Evolutionary conservation across 2,113 vertebrate genomes (phyloP).

Genomic region (Peucedramus taeniatus): DNA sequence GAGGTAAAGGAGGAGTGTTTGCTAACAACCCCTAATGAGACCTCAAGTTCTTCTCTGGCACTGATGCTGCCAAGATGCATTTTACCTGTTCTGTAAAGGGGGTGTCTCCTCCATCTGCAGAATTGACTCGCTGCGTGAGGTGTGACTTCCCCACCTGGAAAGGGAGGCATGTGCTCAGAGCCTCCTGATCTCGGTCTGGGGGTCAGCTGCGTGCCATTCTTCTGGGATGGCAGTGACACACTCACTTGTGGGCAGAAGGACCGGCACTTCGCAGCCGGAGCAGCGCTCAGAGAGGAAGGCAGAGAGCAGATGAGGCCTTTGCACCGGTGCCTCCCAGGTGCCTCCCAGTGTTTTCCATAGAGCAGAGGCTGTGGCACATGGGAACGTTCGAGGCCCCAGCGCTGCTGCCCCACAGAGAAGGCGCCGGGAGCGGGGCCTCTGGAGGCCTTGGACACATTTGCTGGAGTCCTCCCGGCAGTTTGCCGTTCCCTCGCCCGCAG

Average conservation of each 20-base stretch:
- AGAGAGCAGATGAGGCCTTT: neutral
- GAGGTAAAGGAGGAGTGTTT: constrained; percentile 2
- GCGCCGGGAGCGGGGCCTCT: neutral
- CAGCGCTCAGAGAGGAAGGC: neutral
- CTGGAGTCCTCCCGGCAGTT: neutral
- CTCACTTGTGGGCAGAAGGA: neutral
- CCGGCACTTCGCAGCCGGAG: neutral
- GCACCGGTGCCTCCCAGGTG: accelerated
- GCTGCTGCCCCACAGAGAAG: neutral
- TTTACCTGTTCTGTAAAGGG: neutral
- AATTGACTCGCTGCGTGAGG: neutral
- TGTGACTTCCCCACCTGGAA: neutral
- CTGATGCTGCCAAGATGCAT: neutral
- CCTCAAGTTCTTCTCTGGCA: neutral
- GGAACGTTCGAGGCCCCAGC: neutral
- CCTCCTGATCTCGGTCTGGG: neutral
- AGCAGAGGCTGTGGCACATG: neutral
- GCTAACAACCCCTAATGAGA: neutral
- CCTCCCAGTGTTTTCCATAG: neutral
- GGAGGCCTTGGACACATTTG: neutral
- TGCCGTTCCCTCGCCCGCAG: neutral
- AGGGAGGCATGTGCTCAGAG: neutral
- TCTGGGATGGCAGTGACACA: neutral
- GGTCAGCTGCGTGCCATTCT: accelerated
- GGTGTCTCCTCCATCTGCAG: neutral